Evolutionary conservation across 2,888 invertebrate species (phyloP).

Genomic region (Nomada ferruginata): DNA sequence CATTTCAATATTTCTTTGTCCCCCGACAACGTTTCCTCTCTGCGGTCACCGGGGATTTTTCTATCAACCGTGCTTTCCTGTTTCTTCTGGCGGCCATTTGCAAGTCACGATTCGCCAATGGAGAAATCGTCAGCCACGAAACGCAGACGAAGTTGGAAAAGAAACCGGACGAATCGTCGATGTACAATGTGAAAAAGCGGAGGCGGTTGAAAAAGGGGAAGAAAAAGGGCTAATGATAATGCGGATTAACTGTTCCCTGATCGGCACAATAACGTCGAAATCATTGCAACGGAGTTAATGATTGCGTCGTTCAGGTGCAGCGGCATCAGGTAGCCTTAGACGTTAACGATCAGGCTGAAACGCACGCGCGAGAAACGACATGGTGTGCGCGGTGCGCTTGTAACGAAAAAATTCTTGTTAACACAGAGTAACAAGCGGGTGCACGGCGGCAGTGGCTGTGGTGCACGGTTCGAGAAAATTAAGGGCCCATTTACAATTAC

Average conservation of each 20-base stretch:
- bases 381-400: not conserved
- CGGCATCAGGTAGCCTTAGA: not conserved
- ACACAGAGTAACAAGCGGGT: slow-evolving; percentile 34
- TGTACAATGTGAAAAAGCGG: not conserved
- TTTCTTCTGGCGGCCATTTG: not conserved
- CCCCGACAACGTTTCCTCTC: not conserved
- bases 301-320: no score
- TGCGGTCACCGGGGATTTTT: not conserved
- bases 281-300: no score
- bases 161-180: not conserved
- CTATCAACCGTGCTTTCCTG: not conserved
- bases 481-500: slow-evolving; percentile 69
- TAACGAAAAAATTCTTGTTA: slow-evolving; percentile 58
- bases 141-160: not conserved
- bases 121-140: slow-evolving; percentile 7
- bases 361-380: slow-evolving; percentile 24
- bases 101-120: not conserved
- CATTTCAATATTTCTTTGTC: slow-evolving; percentile 17
- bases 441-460: not conserved
- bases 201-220: no score
- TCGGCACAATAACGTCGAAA: no score
- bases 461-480: slow-evolving; percentile 57
- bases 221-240: no score
- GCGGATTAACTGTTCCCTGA: no score
- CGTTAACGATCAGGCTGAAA: slow-evolving; percentile 14